Conservation (phyloP, 2,888 invertebrate genomes). For the Pseudoips prasinana region DNA sequence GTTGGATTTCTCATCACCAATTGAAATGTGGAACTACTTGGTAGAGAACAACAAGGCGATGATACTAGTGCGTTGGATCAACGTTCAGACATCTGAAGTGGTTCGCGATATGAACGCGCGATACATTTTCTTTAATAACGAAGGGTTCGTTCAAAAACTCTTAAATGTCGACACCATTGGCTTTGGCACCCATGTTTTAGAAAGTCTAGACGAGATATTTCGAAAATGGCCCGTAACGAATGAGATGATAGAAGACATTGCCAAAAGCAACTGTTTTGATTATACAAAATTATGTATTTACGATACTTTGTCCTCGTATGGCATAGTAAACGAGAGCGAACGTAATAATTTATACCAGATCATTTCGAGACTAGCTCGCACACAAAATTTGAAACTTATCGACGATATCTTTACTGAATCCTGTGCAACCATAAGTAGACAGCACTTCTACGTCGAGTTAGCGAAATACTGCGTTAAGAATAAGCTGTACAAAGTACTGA, state of each 20-base stretch:
- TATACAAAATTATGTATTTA: slow-evolving; percentile 81
- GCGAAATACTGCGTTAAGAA: slow-evolving; percentile 78
- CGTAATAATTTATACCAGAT: slow-evolving; percentile 76
- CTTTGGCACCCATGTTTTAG: slow-evolving; percentile 56
- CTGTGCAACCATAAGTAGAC: slow-evolving; percentile 68
- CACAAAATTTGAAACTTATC: slow-evolving; percentile 76
- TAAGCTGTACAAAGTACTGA: slow-evolving; percentile 76
- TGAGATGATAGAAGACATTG: slow-evolving; percentile 81
- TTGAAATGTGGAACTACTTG: slow-evolving; percentile 83
- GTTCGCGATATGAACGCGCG: slow-evolving; percentile 74
- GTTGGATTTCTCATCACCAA: slow-evolving; percentile 71
- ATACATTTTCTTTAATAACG: slow-evolving; percentile 70
- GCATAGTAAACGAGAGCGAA: slow-evolving; percentile 84
- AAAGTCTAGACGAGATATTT: slow-evolving; percentile 76
- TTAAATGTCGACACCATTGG: slow-evolving; percentile 70
- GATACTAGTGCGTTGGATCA: slow-evolving; percentile 83
- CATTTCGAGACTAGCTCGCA: slow-evolving; percentile 83
- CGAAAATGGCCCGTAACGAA: slow-evolving; percentile 78
- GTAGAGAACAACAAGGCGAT: slow-evolving; percentile 82
- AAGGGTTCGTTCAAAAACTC: slow-evolving; percentile 65
- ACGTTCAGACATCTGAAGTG: slow-evolving; percentile 75
- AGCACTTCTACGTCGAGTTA: slow-evolving; percentile 77
- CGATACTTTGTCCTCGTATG: slow-evolving; percentile 83
- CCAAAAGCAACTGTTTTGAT: slow-evolving; percentile 67
- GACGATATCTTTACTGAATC: slow-evolving; percentile 79